Percentiles rank a stretch among this genome's conserved stretches.
Evolutionary conservation across 2,888 invertebrate species (phyloP).

Genomic region (Pinctada fucata): DNA sequence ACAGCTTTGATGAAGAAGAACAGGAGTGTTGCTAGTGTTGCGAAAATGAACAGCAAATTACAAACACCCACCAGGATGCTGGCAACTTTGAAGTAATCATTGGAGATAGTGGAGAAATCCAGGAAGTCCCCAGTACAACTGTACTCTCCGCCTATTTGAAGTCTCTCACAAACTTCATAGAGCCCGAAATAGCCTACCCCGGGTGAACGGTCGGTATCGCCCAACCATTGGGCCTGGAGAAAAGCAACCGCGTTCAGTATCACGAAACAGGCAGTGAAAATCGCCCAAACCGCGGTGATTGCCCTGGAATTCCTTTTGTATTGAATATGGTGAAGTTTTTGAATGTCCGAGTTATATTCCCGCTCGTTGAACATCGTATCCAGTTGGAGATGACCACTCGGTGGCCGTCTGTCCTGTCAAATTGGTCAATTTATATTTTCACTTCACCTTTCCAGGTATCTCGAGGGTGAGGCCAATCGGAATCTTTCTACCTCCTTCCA

Average conservation of each 20-base stretch:
- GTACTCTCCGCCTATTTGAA: constrained; percentile 79
- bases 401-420: background rate
- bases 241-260: constrained; percentile 96
- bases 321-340: constrained; percentile 68
- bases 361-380: constrained; percentile 58
- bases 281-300: constrained; percentile 97
- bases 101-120: constrained; percentile 86
- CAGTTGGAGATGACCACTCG: background rate
- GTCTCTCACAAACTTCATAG: constrained; percentile 89
- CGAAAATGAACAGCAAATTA: constrained; percentile 87
- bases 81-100: constrained; percentile 89
- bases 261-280: constrained; percentile 97
- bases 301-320: constrained; percentile 81
- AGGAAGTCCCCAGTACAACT: constrained; percentile 86
- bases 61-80: constrained; percentile 93
- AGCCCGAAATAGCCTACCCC: constrained; percentile 94
- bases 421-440: too few species aligned
- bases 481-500: constrained; percentile 40
- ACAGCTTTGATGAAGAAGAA: constrained; percentile 96
- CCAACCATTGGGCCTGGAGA: constrained; percentile 86
- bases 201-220: constrained; percentile 81
- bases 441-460: constrained; percentile 15
- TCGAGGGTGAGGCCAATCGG: constrained; percentile 5
- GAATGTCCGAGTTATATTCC: constrained; percentile 64
- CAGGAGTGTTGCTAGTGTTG: constrained; percentile 90